These are phyloP conservation scores for Rhinichthys osculus DNA, from an alignment of 2,797 vertebrate genomes.

Conservation along the genomic window DNA sequence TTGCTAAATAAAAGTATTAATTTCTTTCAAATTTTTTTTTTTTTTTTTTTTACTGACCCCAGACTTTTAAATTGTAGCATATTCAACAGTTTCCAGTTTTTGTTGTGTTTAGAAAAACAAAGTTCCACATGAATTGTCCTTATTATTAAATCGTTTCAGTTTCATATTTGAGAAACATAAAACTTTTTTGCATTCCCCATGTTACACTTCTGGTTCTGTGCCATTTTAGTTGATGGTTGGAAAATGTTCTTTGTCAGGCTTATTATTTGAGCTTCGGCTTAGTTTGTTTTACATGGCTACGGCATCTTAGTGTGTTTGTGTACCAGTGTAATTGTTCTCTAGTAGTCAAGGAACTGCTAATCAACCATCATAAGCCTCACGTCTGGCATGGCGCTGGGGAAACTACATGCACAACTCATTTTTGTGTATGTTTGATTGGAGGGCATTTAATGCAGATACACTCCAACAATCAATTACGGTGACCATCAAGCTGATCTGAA, in stretches of 20 bases:
- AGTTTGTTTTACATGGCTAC: constrained; percentile 55
- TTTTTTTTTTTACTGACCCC: background rate
- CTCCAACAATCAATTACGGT: constrained; percentile 63
- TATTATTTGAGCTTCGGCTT: constrained; percentile 72
- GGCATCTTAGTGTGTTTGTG: constrained; percentile 48
- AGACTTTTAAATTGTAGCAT: background rate
- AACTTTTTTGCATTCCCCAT: constrained; percentile 60
- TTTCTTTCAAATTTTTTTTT: background rate
- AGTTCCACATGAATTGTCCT: background rate
- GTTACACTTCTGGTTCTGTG: constrained; percentile 68
- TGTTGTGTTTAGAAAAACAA: background rate
- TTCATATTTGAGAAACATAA: constrained; percentile 43
- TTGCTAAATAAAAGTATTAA: background rate
- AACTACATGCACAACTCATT: constrained; percentile 31
- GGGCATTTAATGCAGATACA: constrained; percentile 66
- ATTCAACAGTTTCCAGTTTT: background rate
- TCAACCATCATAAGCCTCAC: constrained; percentile 80
- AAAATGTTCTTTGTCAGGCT: constrained; percentile 75
- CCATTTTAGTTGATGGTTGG: constrained; percentile 82
- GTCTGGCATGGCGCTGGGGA: constrained; percentile 61
- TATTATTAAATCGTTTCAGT: constrained; percentile 32
- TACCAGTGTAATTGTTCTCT: constrained; percentile 69
- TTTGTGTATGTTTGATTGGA: constrained; percentile 32
- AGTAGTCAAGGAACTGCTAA: constrained; percentile 79
- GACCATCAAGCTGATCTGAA: constrained; percentile 74